Evolutionary conservation across 1,140 invertebrate species (phyloP).

Genomic region (Neuroterus valhalla): DNA sequence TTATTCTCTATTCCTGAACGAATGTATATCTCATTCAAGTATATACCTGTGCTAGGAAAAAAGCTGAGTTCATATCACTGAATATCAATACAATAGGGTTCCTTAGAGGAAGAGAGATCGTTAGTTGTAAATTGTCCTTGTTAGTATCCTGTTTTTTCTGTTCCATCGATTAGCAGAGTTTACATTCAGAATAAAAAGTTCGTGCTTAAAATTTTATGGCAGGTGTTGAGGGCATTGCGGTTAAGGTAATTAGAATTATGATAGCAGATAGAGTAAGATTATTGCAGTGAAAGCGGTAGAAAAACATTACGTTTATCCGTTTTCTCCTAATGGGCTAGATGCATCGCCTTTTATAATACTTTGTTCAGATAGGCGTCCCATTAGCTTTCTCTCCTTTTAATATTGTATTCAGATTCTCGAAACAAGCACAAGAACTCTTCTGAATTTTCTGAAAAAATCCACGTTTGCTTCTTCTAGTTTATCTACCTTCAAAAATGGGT

Average conservation of each 20-base stretch:
- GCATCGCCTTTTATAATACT: slow-evolving; percentile 11
- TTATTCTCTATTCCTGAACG: slow-evolving; percentile 41
- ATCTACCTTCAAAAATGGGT: too few species aligned
- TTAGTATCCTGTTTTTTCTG: slow-evolving; percentile 9
- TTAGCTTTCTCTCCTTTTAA: not conserved
- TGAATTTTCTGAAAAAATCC: not conserved
- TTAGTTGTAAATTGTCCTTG: not conserved
- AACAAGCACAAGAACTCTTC: not conserved
- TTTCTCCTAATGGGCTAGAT: slow-evolving; percentile 9
- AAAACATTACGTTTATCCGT: not conserved
- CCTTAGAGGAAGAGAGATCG: not conserved
- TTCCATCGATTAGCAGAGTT: not conserved
- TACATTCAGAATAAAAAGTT: not conserved
- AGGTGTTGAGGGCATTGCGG: not conserved
- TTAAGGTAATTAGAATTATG: slow-evolving; percentile 18
- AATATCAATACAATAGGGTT: slow-evolving; percentile 1
- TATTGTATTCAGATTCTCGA: slow-evolving; percentile 8
- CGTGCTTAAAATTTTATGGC: not conserved
- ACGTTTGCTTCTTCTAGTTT: not conserved
- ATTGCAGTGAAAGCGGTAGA: not conserved
- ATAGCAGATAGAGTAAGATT: slow-evolving; percentile 6
- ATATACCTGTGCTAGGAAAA: not conserved
- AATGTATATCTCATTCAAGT: not conserved
- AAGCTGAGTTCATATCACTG: not conserved
- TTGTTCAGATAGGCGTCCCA: slow-evolving; percentile 1